Conservation (phyloP, 2,113 vertebrate genomes). For the Benitochromis conjunctus region DNA sequence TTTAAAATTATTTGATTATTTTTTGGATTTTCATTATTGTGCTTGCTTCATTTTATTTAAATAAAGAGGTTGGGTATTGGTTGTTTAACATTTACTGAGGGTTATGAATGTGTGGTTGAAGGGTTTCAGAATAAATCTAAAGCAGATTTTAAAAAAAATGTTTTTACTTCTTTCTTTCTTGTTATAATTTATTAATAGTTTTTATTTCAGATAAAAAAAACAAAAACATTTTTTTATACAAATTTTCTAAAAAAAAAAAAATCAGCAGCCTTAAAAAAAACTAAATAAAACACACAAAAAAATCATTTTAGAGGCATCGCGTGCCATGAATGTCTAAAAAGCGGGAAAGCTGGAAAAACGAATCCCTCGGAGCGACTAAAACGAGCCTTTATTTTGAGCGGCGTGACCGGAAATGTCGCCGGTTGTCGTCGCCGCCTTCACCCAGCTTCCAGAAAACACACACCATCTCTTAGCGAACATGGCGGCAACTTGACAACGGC, state of each 20-base stretch:
- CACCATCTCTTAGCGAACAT: constrained; percentile 91
- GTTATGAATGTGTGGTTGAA: background rate
- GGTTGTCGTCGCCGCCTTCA: background rate
- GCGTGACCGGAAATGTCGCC: background rate
- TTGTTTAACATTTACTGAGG: background rate
- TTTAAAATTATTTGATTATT: background rate
- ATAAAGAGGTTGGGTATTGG: background rate
- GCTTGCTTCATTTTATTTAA: background rate
- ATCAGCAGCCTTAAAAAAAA: background rate
- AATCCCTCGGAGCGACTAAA: background rate
- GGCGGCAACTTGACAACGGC: constrained; percentile 94
- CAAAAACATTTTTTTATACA: too few species aligned
- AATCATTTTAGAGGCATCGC: background rate
- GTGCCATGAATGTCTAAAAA: background rate
- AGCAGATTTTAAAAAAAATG: background rate
- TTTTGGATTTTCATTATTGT: background rate
- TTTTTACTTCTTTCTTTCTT: background rate
- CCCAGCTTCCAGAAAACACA: constrained; percentile 83
- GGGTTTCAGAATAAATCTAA: background rate
- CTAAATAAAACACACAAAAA: background rate
- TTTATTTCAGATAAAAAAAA: background rate
- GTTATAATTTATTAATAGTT: background rate
- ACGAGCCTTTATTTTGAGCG: constrained; percentile 30
- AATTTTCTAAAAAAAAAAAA: background rate
- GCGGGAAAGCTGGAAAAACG: background rate